These are phyloP conservation scores for Pitangus sulphuratus DNA, from an alignment of 2,797 vertebrate genomes.

Conservation along the genomic window DNA sequence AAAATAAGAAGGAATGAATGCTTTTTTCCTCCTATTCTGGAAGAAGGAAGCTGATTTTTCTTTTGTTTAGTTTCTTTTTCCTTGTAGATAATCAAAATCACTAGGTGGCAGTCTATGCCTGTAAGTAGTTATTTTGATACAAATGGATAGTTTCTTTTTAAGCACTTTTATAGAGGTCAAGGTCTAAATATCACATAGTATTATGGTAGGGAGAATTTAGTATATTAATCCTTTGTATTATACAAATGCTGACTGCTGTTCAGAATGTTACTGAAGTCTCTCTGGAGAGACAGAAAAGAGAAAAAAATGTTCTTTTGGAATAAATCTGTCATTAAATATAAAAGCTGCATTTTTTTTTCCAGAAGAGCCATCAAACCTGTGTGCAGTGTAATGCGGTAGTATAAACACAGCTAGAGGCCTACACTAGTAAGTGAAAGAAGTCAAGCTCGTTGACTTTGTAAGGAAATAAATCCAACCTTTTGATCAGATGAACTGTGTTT, in stretches of 20 bases:
- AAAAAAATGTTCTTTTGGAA: neutral
- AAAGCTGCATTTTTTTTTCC: neutral
- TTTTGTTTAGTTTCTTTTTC: neutral
- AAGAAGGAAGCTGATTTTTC: neutral
- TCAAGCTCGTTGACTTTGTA: neutral
- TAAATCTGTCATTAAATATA: neutral
- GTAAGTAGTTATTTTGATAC: neutral
- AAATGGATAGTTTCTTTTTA: neutral
- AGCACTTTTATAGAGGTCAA: neutral
- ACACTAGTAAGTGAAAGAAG: neutral
- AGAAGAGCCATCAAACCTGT: neutral
- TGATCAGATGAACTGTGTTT: neutral
- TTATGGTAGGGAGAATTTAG: neutral
- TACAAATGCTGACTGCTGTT: neutral
- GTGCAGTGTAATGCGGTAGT: neutral
- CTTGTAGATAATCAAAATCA: neutral
- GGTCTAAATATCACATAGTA: neutral
- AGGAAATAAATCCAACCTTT: neutral
- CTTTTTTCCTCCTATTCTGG: rapidly evolving
- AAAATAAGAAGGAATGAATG: neutral
- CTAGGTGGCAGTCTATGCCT: conserved; percentile 74
- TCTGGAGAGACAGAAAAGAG: neutral
- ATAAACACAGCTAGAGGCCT: neutral
- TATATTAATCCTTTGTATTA: neutral
- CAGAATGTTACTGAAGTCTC: neutral